phyloP scores from a whole-genome alignment of 2,113 vertebrate species.

The Verasper variegatus region DNA sequence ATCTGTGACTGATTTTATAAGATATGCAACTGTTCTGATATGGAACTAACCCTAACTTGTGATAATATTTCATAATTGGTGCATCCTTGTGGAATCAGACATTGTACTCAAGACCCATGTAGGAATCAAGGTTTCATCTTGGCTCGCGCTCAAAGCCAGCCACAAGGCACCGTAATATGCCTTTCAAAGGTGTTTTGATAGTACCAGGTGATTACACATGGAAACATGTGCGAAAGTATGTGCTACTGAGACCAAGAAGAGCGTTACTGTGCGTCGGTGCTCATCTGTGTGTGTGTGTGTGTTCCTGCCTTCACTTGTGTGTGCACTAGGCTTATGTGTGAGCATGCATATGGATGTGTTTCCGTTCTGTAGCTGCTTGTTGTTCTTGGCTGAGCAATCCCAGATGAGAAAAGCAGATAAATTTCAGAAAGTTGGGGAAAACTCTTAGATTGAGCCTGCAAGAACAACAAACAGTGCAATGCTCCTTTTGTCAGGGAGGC shows the following conservation, averaged over 20 bases:
- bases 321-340: slow-evolving; percentile 50
- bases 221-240: slow-evolving; percentile 53
- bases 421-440: slow-evolving; percentile 50
- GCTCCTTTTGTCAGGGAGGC: slow-evolving; percentile 37
- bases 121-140: slow-evolving; percentile 49
- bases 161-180: slow-evolving; percentile 45
- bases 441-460: slow-evolving; percentile 45
- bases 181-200: slow-evolving; percentile 61
- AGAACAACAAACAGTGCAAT: slow-evolving; percentile 58
- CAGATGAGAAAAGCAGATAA: slow-evolving; percentile 71
- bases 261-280: slow-evolving; percentile 24
- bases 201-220: slow-evolving; percentile 53
- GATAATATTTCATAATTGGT: slow-evolving; percentile 42
- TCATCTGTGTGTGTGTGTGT: slow-evolving; percentile 51
- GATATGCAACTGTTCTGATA: slow-evolving; percentile 44
- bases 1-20: slow-evolving; percentile 32
- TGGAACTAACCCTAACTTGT: slow-evolving; percentile 17
- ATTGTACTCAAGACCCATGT: slow-evolving; percentile 28
- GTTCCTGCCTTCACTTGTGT: slow-evolving; percentile 33
- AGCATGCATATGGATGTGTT: slow-evolving; percentile 65
- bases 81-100: slow-evolving; percentile 33
- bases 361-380: slow-evolving; percentile 63
- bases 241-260: slow-evolving; percentile 35
- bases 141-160: slow-evolving; percentile 29
- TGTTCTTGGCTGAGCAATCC: slow-evolving; percentile 57